Evolutionary conservation across 2,888 invertebrate species (phyloP).

Genomic region (Mechanitis messenoides): DNA sequence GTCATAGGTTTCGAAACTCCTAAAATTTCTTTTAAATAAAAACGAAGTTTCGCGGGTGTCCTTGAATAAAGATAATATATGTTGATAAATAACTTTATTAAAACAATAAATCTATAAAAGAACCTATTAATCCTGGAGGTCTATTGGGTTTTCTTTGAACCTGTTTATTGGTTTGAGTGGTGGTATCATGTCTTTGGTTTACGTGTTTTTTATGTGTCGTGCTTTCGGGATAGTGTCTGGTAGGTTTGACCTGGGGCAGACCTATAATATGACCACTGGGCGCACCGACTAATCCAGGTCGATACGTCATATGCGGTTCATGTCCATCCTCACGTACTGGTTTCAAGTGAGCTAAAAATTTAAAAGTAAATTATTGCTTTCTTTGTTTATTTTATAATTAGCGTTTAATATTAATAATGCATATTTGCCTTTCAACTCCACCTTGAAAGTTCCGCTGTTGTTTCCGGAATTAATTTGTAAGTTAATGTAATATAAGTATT

Average conservation of each 20-base stretch:
- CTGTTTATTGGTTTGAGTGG: slow-evolving; percentile 25
- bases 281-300: slow-evolving; percentile 56
- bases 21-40: no score
- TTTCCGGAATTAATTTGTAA: slow-evolving; percentile 12
- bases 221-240: slow-evolving; percentile 28
- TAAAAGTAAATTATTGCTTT: background rate
- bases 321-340: slow-evolving; percentile 56
- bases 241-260: slow-evolving; percentile 45
- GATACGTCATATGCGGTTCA: slow-evolving; percentile 43
- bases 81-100: slow-evolving; percentile 41
- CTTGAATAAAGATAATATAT: slow-evolving; percentile 10
- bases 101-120: slow-evolving; percentile 62
- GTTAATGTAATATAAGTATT: slow-evolving; percentile 7
- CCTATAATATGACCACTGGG: slow-evolving; percentile 53
- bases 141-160: slow-evolving; percentile 40
- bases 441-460: slow-evolving; percentile 16
- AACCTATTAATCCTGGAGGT: slow-evolving; percentile 49
- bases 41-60: no score
- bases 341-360: slow-evolving; percentile 53
- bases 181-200: slow-evolving; percentile 13
- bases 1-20: no score
- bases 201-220: slow-evolving; percentile 26
- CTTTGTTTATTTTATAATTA: background rate
- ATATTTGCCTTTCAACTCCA: slow-evolving; percentile 5
- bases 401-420: background rate